Conservation (phyloP, 2,113 vertebrate species). For the Syngnathus scovelli region DNA sequence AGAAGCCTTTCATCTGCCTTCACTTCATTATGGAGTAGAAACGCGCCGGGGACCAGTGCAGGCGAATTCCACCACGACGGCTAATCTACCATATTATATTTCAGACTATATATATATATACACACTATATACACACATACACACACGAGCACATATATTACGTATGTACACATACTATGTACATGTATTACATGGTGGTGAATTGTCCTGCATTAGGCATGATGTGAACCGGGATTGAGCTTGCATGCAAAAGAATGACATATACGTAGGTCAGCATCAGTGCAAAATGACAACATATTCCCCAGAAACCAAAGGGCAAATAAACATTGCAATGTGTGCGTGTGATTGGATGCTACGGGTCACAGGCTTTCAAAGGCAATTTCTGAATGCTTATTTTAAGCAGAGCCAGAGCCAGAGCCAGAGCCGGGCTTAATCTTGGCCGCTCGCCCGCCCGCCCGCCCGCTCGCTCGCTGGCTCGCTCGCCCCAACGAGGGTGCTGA, state of each 20-base stretch:
- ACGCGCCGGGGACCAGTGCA: constrained; percentile 51
- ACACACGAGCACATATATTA: no score
- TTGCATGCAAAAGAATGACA: constrained; percentile 4
- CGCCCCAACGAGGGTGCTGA: constrained; percentile 65
- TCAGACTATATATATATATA: neutral
- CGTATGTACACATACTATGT: no score
- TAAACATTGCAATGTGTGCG: constrained; percentile 2
- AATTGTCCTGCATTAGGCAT: neutral
- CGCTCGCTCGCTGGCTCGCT: constrained; percentile 9
- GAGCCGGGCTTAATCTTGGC: constrained; percentile 50
- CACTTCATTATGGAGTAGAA: constrained; percentile 72
- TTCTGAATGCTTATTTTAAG: constrained; percentile 68
- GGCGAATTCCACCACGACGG: constrained; percentile 54
- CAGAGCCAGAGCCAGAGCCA: constrained; percentile 42
- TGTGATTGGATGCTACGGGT: constrained; percentile 61
- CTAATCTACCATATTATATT: constrained; percentile 28
- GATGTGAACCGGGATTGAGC: constrained; percentile 15
- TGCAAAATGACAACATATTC: constrained; percentile 28
- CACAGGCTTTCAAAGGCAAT: constrained; percentile 62
- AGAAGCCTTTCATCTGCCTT: constrained; percentile 70
- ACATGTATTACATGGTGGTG: no score
- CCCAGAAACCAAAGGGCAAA: constrained; percentile 4
- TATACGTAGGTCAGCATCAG: neutral
- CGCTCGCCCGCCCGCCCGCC: constrained; percentile 33
- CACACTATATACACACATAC: no score